phyloP scores from a whole-genome alignment of 2,888 invertebrate species.

The Glaucopsyche alexis region DNA sequence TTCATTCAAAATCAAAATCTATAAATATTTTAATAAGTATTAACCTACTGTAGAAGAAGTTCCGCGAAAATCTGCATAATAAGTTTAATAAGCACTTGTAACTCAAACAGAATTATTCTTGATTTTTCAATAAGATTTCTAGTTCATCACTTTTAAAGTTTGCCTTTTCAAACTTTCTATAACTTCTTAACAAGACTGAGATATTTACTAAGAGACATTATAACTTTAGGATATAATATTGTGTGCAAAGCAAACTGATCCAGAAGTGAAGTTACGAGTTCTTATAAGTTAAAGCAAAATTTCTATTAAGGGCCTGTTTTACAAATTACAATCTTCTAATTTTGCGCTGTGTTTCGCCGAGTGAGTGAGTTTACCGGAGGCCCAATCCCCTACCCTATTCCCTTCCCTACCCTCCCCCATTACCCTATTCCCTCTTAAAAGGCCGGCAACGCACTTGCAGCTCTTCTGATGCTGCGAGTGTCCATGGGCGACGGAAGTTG shows the following conservation, averaged over 20 bases:
- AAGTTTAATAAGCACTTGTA: slow-evolving; percentile 12
- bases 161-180: slow-evolving; percentile 24
- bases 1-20: no score
- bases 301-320: background rate
- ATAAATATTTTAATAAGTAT: no score
- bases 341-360: no score
- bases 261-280: background rate
- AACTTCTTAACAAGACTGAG: slow-evolving; percentile 26
- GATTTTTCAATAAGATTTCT: slow-evolving; percentile 20
- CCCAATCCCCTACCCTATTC: no score
- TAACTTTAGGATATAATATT: slow-evolving; percentile 26
- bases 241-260: slow-evolving; percentile 22
- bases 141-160: slow-evolving; percentile 23
- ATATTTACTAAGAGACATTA: slow-evolving; percentile 26
- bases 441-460: no score
- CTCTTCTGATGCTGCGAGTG: no score
- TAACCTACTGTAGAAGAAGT: background rate
- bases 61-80: background rate
- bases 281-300: slow-evolving; percentile 18
- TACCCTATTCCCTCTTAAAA: no score
- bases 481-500: no score
- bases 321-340: no score
- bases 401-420: no score
- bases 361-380: no score
- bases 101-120: slow-evolving; percentile 2